Evolutionary conservation across 2,888 invertebrate species (phyloP).

Genomic region (Candidula unifasciata): DNA sequence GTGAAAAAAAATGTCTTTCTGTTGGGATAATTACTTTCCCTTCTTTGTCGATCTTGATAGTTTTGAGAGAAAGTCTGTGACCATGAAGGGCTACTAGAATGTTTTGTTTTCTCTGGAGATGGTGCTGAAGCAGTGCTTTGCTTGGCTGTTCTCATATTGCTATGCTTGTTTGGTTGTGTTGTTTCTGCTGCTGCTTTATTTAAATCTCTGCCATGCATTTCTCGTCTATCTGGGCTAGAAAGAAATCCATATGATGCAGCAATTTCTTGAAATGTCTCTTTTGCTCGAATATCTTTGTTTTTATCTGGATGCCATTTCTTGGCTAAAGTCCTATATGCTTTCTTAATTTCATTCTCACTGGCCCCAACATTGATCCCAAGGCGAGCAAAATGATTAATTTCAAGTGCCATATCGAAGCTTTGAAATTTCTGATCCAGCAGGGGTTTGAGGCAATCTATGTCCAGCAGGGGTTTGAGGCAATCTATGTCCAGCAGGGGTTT

Average conservation of each 20-base stretch:
- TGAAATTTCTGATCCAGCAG: too few relatives aligned
- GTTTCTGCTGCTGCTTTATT: slow-evolving; percentile 48
- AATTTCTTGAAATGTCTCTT: slow-evolving; percentile 75
- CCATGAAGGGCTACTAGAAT: not conserved
- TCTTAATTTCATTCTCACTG: slow-evolving; percentile 72
- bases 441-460: too few relatives aligned
- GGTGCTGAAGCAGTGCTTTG: slow-evolving; percentile 10
- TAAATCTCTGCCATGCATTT: slow-evolving; percentile 66
- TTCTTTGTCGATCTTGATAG: not conserved
- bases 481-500: too few relatives aligned
- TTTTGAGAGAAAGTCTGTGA: not conserved
- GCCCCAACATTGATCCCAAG: slow-evolving; percentile 69
- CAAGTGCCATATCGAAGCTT: slow-evolving; percentile 49
- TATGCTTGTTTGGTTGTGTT: slow-evolving; percentile 4
- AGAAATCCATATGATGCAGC: slow-evolving; percentile 72
- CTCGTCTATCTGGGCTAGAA: slow-evolving; percentile 66
- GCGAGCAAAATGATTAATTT: slow-evolving; percentile 67
- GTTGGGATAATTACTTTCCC: not conserved
- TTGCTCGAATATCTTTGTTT: slow-evolving; percentile 70
- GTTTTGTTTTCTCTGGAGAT: not conserved
- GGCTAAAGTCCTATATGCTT: slow-evolving; percentile 72
- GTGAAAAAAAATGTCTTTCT: not conserved
- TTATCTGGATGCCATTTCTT: slow-evolving; percentile 76
- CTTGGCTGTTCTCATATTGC: slow-evolving; percentile 40
- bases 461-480: too few relatives aligned